These are phyloP conservation scores for Hormiphora californensis DNA, from an alignment of 37 sponge, comb jelly and placozoan species.

Conservation along the genomic window DNA sequence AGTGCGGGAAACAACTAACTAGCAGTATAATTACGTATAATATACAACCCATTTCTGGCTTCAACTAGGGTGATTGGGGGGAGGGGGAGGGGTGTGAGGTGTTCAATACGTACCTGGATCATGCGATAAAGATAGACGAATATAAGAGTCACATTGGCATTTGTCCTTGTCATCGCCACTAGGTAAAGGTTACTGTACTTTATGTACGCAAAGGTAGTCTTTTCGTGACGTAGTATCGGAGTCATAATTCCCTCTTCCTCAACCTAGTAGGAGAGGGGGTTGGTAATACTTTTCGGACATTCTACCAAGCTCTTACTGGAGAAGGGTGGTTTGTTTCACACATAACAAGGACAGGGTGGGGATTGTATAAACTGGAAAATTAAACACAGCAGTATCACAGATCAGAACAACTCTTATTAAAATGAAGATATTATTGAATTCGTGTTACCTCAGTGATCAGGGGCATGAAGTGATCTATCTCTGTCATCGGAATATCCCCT, in stretches of 20 bases:
- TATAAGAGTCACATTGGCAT: constrained; percentile 94
- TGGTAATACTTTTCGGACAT: too few species aligned
- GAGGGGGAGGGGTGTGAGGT: too few species aligned
- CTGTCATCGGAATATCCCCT: constrained; percentile 80
- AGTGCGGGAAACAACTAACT: neutral
- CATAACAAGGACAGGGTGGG: too few species aligned
- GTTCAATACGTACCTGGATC: constrained; percentile 65
- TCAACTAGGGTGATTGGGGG: too few species aligned
- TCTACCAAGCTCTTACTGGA: too few species aligned
- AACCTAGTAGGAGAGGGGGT: neutral
- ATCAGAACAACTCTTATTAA: too few species aligned
- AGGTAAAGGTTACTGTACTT: constrained; percentile 95
- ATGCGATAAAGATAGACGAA: constrained; percentile 85
- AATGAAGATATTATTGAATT: too few species aligned
- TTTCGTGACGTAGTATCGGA: constrained; percentile 81
- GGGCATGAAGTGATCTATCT: constrained; percentile 93
- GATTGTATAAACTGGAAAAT: too few species aligned
- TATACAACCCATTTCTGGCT: neutral
- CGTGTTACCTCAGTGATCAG: constrained; percentile 71
- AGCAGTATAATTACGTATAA: neutral
- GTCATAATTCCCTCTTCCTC: constrained; percentile 85
- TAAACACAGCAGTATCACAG: too few species aligned
- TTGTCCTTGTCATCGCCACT: constrained; percentile 89
- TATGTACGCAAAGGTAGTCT: constrained; percentile 93
- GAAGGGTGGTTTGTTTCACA: too few species aligned